A percentile compares a stretch with the other conserved stretches of the same genome.
Conservation (phyloP, 2,888 invertebrate genomes). For the Melanotus villosus region DNA sequence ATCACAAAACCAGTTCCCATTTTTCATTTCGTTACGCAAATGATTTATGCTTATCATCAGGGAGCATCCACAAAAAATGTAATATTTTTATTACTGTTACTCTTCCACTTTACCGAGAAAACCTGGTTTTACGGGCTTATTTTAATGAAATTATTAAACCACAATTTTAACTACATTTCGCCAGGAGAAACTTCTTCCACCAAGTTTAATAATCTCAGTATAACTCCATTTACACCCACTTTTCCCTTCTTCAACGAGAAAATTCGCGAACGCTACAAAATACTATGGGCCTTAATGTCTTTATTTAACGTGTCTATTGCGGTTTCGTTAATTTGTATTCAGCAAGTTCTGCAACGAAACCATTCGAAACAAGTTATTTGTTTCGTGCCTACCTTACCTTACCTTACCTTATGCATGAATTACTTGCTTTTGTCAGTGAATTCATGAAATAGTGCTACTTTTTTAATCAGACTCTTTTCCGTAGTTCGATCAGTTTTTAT, state of each 20-base stretch:
- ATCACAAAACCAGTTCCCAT: not conserved
- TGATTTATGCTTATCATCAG: not conserved
- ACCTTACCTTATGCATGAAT: no score
- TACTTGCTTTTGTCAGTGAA: no score
- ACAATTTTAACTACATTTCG: not conserved
- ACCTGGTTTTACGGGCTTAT: not conserved
- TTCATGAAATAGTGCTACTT: no score
- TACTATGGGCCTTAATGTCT: no score
- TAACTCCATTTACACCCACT: not conserved
- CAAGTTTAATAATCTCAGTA: slow-evolving; percentile 1
- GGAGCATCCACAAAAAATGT: not conserved
- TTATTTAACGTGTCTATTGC: no score
- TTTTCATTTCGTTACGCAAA: not conserved
- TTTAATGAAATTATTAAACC: not conserved
- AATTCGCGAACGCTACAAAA: not conserved
- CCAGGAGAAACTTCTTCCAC: not conserved
- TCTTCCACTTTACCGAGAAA: not conserved
- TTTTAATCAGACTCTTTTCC: no score
- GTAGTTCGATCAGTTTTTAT: no score
- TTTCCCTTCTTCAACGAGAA: not conserved
- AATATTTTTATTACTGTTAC: not conserved
- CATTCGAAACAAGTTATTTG: no score
- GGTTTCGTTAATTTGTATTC: no score
- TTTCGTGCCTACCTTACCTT: no score
- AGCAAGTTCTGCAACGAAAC: no score